Base-by-base conservation (phyloP, 37 sponge, comb jelly and placozoan species). In the Geodia barretti region DNA sequence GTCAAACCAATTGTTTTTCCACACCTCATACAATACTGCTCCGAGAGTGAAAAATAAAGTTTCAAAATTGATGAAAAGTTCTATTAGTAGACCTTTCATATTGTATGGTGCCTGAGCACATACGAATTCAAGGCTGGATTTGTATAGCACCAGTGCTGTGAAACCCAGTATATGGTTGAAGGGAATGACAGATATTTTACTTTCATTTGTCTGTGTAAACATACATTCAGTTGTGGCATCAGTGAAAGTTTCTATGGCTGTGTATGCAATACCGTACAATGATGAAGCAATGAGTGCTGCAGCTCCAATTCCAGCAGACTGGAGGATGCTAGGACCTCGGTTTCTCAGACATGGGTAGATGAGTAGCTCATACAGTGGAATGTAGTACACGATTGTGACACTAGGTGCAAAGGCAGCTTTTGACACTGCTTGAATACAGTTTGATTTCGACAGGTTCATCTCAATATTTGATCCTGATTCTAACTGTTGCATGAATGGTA, bases 61-160 rank as follows among this genome's bases (percentile, higher is more conserved):
- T 1, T 34, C 21, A 20, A 76, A 28, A 3, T 35, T 25, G 8
- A 29, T 29, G 64, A 9, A 63, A 29, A 29, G 25, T 4, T 63
- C 77, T 61, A 64, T 64, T 11, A 78, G 29, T 20, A 78, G 65
- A 38, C 79, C 68, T 64, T 64, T 78, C 67, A 78, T 64, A 25
- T 64, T 64, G 41, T 78, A 62, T 38, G 79, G 79, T 31, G 65
- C 38, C 64, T 78, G 79, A 24, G 79, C 79, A 78, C 34, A 78
- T 36, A 78, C 34, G 68, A 78, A 78, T 37, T 78, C 68, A 24
- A 64, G 33, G 24, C 26, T 35, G 31, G 20, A 47, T 47, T 17
- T 47, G 54, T 41, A 74, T 9, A 74, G 54, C 14, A 47, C 54
- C 14, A 47, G 7, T 14, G 14, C 11, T 17, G 54, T 47, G 54